Percentiles rank a stretch among this genome's conserved stretches.
phyloP scores from a whole-genome alignment of 2,888 invertebrate species.

The Megaustenia siamemsis region DNA sequence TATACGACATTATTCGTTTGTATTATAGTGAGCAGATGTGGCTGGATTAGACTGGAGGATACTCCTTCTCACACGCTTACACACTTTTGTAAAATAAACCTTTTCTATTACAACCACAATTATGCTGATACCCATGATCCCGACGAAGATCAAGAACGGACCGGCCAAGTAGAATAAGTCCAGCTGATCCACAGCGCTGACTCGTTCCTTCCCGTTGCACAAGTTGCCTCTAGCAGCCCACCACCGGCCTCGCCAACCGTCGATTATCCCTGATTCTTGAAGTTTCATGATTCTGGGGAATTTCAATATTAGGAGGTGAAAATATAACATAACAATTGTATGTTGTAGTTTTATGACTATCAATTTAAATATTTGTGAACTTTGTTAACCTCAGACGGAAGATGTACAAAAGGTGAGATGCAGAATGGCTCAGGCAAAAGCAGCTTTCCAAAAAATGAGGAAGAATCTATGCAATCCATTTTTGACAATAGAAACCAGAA shows the following conservation, averaged over 20 bases:
- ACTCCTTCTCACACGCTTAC: background rate
- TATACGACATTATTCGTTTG: background rate
- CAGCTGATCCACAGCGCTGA: constrained; percentile 60
- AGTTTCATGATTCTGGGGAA: constrained; percentile 64
- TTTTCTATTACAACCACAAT: constrained; percentile 2
- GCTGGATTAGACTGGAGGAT: background rate
- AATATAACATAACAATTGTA: no score
- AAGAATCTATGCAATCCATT: no score
- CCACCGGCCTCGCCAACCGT: constrained; percentile 66
- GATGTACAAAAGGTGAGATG: no score
- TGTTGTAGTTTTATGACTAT: no score
- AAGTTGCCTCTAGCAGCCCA: constrained; percentile 60
- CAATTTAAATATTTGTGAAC: no score
- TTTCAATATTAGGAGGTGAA: background rate
- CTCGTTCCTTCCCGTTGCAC: constrained; percentile 57
- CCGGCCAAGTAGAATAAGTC: constrained; percentile 65
- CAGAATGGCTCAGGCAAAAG: no score
- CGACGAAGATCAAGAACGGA: constrained; percentile 62
- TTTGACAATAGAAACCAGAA: no score
- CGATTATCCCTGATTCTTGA: constrained; percentile 67
- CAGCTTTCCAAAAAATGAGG: no score
- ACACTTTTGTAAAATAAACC: background rate
- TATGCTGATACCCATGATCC: constrained; percentile 38
- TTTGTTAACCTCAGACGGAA: no score
- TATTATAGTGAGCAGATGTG: background rate